A percentile compares a stretch with the other conserved stretches of the same genome.
Conservation (phyloP, 2,113 vertebrate species). For the Eublepharis macularius region DNA sequence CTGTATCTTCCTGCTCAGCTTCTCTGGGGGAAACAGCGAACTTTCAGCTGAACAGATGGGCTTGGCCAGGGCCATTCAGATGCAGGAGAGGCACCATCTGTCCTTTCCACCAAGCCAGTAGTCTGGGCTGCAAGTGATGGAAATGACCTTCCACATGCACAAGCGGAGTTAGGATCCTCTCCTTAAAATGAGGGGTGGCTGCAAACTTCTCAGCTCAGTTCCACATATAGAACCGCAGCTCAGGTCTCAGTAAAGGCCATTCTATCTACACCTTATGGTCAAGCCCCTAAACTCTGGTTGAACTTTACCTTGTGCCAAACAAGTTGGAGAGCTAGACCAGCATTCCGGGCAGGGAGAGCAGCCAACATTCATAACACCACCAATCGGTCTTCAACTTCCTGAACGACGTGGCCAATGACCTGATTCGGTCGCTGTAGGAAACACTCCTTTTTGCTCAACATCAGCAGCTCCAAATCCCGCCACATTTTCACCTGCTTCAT, state of each 20-base stretch:
- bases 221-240: no score
- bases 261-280: no score
- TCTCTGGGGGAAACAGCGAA: conserved; percentile 32
- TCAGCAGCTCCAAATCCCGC: conserved; percentile 89
- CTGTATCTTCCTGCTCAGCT: conserved; percentile 51
- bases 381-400: conserved; percentile 91
- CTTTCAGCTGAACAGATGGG: conserved; percentile 32
- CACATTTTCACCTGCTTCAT: conserved; percentile 98
- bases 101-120: background rate
- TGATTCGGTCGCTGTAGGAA: conserved; percentile 89
- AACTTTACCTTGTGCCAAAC: background rate
- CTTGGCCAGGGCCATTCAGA: background rate
- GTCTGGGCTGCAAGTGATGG: background rate
- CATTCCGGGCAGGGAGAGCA: background rate
- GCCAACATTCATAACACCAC: conserved; percentile 81
- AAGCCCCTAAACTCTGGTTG: background rate
- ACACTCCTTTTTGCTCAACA: conserved; percentile 93
- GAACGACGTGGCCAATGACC: conserved; percentile 88
- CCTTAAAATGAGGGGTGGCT: background rate
- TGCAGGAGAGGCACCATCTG: conserved; percentile 4
- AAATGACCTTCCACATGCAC: background rate
- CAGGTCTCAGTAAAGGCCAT: background rate
- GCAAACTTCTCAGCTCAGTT: background rate
- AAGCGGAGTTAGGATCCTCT: background rate
- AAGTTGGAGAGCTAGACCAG: background rate